Conservation (phyloP, 1,140 invertebrate species). For the Tetramorium parvispinum region DNA sequence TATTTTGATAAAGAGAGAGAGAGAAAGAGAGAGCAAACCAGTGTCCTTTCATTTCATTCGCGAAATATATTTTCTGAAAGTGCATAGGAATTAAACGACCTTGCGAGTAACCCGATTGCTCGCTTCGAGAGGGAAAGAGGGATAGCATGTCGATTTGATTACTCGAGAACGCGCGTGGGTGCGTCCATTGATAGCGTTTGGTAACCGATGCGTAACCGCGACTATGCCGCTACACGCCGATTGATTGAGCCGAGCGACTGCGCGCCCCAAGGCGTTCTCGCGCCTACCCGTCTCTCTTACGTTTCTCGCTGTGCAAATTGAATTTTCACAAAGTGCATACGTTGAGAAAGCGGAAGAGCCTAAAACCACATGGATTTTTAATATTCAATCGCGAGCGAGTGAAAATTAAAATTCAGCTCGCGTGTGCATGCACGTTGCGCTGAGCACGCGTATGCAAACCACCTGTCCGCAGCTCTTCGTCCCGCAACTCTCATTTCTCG, state of each 20-base stretch:
- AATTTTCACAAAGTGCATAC: slow-evolving; percentile 35
- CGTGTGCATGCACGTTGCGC: slow-evolving; percentile 66
- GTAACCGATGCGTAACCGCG: slow-evolving; percentile 74
- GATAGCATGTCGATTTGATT: slow-evolving; percentile 72
- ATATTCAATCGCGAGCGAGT: slow-evolving; percentile 62
- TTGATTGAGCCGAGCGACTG: slow-evolving; percentile 31
- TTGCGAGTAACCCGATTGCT: slow-evolving; percentile 58
- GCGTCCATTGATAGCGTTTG: slow-evolving; percentile 74
- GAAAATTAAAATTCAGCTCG: slow-evolving; percentile 76
- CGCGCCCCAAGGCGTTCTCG: slow-evolving; percentile 8
- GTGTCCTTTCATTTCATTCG: slow-evolving; percentile 63
- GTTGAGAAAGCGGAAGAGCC: slow-evolving; percentile 49
- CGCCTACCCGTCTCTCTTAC: slow-evolving; percentile 12
- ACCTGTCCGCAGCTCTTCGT: slow-evolving; percentile 66
- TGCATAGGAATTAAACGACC: slow-evolving; percentile 73
- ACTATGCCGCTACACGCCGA: slow-evolving; percentile 49
- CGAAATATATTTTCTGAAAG: slow-evolving; percentile 69
- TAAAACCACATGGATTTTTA: slow-evolving; percentile 19
- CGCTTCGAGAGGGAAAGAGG: slow-evolving; percentile 44
- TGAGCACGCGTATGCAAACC: slow-evolving; percentile 73
- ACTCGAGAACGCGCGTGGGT: slow-evolving; percentile 69
- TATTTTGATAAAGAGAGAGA: slow-evolving; percentile 35
- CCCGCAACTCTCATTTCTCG: slow-evolving; percentile 22
- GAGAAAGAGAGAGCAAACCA: neutral
- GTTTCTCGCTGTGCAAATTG: slow-evolving; percentile 35